Evolutionary conservation across 2,113 vertebrate species (phyloP).

Genomic region (Fulmarus glacialis): DNA sequence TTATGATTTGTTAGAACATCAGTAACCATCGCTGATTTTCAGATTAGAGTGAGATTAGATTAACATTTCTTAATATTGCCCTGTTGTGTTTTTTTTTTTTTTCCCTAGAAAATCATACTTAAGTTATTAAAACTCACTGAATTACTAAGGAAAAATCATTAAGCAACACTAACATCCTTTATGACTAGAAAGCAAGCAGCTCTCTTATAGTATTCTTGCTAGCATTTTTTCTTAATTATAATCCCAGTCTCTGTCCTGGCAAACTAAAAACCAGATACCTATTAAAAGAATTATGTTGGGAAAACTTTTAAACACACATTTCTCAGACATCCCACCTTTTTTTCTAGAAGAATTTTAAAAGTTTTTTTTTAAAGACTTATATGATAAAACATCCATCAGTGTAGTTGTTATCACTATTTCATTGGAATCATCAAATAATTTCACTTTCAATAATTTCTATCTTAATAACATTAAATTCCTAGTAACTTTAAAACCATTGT

Average conservation of each 20-base stretch:
- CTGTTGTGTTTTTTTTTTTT: not conserved
- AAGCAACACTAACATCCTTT: not conserved
- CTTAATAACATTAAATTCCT: not conserved
- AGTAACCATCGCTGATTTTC: not conserved
- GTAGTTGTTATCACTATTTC: not conserved
- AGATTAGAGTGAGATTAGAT: not conserved
- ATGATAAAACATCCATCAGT: not conserved
- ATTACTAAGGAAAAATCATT: not conserved
- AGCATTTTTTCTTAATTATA: not conserved
- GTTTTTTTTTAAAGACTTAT: not conserved
- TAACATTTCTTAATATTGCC: not conserved
- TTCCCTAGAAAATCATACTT: not conserved
- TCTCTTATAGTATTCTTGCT: not conserved
- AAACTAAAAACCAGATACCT: not conserved
- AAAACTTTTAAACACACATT: not conserved
- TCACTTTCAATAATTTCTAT: not conserved
- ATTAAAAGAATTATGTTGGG: not conserved
- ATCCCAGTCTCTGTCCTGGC: not conserved
- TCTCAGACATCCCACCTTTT: rapidly evolving
- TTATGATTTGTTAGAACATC: not conserved
- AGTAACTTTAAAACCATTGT: not conserved
- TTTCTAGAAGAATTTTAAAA: not conserved
- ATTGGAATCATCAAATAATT: not conserved
- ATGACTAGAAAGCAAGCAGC: not conserved
- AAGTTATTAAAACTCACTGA: not conserved